phyloP scores from a whole-genome alignment of 2,113 vertebrate genomes.

The Ctenodactylus gundi region DNA sequence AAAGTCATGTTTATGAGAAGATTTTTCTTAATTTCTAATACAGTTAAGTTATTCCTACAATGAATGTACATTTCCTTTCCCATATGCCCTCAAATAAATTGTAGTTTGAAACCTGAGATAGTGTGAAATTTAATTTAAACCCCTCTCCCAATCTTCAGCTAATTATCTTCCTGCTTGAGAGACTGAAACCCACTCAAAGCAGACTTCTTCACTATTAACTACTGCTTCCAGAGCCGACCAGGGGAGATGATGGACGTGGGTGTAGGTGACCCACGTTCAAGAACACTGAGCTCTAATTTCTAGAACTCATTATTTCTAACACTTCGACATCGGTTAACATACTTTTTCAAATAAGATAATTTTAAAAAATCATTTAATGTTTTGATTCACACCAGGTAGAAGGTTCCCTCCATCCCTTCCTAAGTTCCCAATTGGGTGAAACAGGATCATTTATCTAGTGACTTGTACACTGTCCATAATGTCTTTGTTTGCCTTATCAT shows the following conservation, averaged over 20 bases:
- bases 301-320: neutral
- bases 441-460: neutral
- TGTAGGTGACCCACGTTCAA: neutral
- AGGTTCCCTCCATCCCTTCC: neutral
- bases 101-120: neutral
- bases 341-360: neutral
- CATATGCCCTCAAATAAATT: neutral
- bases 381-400: neutral
- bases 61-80: neutral
- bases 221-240: neutral
- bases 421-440: neutral
- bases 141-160: neutral
- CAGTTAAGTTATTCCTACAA: neutral
- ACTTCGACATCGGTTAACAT: neutral
- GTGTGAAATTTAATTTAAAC: neutral
- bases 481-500: neutral
- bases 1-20: neutral
- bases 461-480: neutral
- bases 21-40: neutral
- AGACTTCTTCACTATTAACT: neutral
- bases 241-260: neutral
- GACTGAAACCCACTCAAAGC: neutral
- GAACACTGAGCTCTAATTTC: neutral
- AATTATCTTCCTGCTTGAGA: neutral
- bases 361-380: neutral